Base-by-base conservation (phyloP, 2,113 vertebrate genomes). In the Ginglymostoma cirratum region DNA sequence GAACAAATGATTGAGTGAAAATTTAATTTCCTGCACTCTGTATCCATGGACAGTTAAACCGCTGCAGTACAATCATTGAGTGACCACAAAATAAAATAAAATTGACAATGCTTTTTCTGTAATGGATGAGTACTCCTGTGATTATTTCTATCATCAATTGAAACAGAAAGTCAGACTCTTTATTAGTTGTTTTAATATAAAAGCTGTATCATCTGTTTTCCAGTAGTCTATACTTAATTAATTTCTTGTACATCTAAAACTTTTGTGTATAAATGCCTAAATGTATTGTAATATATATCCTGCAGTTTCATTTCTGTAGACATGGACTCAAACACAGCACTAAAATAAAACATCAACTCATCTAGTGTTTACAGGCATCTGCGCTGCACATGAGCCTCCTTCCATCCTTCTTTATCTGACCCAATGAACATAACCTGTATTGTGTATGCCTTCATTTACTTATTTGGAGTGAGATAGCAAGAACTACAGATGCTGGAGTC, bases 31-130 rank as follows among this genome's bases (percentile, higher is more conserved):
- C 61, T 93, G 61, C 89, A 93, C 61, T 65, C 87, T 93, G 61
- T 92, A 93, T 93, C 89, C 89, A 93, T 66, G 89, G 61, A 66
- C n/a, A 93, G 61, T 67, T 93, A 93, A 93, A 93, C 38, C 66
- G 89, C 55, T 67, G 61, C 89, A 67, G 5, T 93, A n/a, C 89
- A 93, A 93, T 93, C 52, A 90, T 65, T 19, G 21, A 93, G 89
- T 38, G 61, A 93, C 89, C 34, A 10, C 89, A 65, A 38, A 65
- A 90, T 61, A 61, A 92, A 34, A 38, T 61, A n/a, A 93, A 93
- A 93, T 66, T n/a, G 89, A 93, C 89, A 67, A 19, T 38, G 61
- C 34, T 93, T 65, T 66, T 17, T 66, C n/a, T 7, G 17, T 67
- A 66, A 93, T 67, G 61, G 89, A 93, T 93, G n/a, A 23, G 21